These are phyloP conservation scores for Eupeodes corollae DNA, from an alignment of 1,140 invertebrate genomes.

Conservation along the genomic window DNA sequence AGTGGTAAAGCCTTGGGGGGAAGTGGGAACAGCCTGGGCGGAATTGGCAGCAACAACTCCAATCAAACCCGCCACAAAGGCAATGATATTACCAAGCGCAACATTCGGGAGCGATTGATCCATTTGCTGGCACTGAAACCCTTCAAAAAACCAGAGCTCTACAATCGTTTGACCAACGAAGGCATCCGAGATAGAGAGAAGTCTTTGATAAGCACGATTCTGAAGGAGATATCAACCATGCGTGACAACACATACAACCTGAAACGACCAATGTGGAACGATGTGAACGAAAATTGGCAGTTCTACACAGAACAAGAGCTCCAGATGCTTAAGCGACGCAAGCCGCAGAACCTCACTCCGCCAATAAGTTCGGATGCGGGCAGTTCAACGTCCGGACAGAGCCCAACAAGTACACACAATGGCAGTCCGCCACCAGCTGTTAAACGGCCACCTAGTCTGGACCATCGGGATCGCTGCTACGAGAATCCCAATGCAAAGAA, in stretches of 20 bases:
- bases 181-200: conserved; percentile 76
- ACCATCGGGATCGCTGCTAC: conserved; percentile 33
- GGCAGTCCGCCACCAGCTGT: conserved; percentile 47
- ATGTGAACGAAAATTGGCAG: conserved; percentile 88
- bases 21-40: too few relatives aligned
- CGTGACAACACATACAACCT: conserved; percentile 83
- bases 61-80: too few relatives aligned
- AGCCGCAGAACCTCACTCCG: conserved; percentile 78
- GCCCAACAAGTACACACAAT: conserved; percentile 55
- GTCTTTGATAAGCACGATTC: conserved; percentile 55
- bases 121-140: conserved; percentile 83
- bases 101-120: conserved; percentile 66
- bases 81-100: conserved; percentile 18
- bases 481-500: conserved; percentile 58
- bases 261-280: conserved; percentile 75
- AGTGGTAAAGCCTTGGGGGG: too few relatives aligned
- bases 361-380: conserved; percentile 71
- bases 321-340: conserved; percentile 73
- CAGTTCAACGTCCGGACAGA: conserved; percentile 45
- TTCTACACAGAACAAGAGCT: conserved; percentile 83
- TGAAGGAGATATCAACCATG: conserved; percentile 66
- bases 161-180: conserved; percentile 67
- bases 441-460: conserved; percentile 18
- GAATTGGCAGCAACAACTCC: too few relatives aligned
- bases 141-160: conserved; percentile 84